Evolutionary conservation across 2,797 vertebrate species (phyloP).

Genomic region (Thamnophis elegans): DNA sequence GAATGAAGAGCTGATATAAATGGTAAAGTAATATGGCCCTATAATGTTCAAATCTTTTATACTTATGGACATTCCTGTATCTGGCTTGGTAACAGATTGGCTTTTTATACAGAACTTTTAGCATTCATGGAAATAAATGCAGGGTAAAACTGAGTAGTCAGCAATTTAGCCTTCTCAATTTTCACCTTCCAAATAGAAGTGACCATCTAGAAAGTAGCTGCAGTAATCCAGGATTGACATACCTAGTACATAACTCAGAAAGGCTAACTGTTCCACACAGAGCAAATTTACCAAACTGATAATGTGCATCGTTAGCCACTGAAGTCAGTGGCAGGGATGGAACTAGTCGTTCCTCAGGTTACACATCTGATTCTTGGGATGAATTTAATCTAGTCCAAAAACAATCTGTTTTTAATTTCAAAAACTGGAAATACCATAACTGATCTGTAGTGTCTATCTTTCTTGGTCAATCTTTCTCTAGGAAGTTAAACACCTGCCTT

Average conservation of each 20-base stretch:
- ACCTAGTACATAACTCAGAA: background rate
- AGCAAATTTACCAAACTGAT: background rate
- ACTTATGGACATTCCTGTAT: background rate
- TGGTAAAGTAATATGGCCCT: background rate
- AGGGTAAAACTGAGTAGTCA: background rate
- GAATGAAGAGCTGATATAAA: background rate
- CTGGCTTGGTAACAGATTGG: background rate
- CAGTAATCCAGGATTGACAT: background rate
- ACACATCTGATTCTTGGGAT: background rate
- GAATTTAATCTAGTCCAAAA: background rate
- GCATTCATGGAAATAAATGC: background rate
- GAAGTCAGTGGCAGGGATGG: background rate
- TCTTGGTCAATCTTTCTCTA: background rate
- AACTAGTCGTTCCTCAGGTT: background rate
- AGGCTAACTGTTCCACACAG: background rate
- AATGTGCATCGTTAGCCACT: background rate
- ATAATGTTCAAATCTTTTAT: background rate
- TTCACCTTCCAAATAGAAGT: background rate
- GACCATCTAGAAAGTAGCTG: background rate
- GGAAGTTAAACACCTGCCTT: background rate
- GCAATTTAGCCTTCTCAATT: background rate
- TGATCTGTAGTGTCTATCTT: background rate
- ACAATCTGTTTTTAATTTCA: background rate
- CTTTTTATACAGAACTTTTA: background rate
- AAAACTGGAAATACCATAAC: background rate